Percentiles rank a stretch among this genome's conserved stretches.
These are phyloP conservation scores for Oligia fasciuncula DNA, from an alignment of 2,888 invertebrate genomes.

Conservation along the genomic window DNA sequence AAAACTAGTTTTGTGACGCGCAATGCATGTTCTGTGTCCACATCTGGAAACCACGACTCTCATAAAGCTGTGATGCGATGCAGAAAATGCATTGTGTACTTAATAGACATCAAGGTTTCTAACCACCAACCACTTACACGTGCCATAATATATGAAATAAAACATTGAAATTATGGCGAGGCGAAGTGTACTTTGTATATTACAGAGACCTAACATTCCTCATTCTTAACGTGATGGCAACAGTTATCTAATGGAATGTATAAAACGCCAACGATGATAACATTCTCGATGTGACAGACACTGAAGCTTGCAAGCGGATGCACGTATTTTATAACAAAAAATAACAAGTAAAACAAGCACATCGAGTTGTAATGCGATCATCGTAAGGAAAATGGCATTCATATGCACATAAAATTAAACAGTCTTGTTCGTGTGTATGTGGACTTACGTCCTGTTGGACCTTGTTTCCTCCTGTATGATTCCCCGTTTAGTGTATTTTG, in stretches of 20 bases:
- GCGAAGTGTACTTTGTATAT: conserved; percentile 75
- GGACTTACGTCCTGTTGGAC: conserved; percentile 92
- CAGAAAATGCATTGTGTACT: conserved; percentile 85
- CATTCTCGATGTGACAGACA: conserved; percentile 87
- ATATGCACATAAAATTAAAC: conserved; percentile 64
- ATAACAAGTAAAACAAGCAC: conserved; percentile 83
- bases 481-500: conserved; percentile 81
- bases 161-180: conserved; percentile 72
- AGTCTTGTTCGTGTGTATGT: conserved; percentile 70
- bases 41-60: conserved; percentile 73
- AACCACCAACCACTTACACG: conserved; percentile 71
- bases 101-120: conserved; percentile 75
- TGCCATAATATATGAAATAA: conserved; percentile 69
- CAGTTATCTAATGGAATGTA: conserved; percentile 73
- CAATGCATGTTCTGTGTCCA: conserved; percentile 86
- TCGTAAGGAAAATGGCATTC: conserved; percentile 79
- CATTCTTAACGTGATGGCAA: conserved; percentile 75
- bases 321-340: conserved; percentile 75
- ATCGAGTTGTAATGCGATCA: conserved; percentile 87
- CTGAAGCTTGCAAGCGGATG: conserved; percentile 88
- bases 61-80: conserved; percentile 73
- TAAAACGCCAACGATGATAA: conserved; percentile 84
- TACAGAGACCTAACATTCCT: conserved; percentile 84
- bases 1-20: conserved; percentile 86
- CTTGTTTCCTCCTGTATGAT: conserved; percentile 91